Evolutionary conservation across 2,797 vertebrate species (phyloP).

Genomic region (Enteromius anoplus): DNA sequence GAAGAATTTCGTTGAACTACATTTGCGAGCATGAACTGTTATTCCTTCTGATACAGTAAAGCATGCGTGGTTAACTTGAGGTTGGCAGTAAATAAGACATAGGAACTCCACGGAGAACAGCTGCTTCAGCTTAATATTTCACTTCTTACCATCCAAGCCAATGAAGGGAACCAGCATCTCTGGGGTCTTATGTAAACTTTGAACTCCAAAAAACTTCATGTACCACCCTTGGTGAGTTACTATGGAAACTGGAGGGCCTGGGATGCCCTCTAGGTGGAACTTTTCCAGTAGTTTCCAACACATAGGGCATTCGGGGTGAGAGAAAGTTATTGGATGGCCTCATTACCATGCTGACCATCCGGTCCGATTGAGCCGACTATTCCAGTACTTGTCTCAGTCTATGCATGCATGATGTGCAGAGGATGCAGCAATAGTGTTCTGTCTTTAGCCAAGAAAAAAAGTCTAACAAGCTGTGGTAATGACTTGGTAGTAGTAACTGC

Average conservation of each 20-base stretch:
- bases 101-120: conserved; percentile 67
- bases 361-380: background rate
- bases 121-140: conserved; percentile 74
- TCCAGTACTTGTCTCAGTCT: conserved; percentile 42
- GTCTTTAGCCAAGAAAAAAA: conserved; percentile 15
- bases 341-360: conserved; percentile 27
- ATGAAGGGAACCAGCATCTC: conserved; percentile 30
- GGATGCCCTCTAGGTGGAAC: conserved; percentile 23
- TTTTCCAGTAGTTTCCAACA: conserved; percentile 30
- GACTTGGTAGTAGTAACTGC: conserved; percentile 2
- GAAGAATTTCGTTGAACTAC: conserved; percentile 27
- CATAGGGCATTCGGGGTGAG: conserved; percentile 17
- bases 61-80: conserved; percentile 71
- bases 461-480: conserved; percentile 12
- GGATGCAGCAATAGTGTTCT: conserved; percentile 1
- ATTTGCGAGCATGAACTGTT: conserved; percentile 41
- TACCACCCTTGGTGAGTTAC: conserved; percentile 24
- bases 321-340: conserved; percentile 28
- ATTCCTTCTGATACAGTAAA: conserved; percentile 54
- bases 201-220: conserved; percentile 25
- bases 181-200: conserved; percentile 21
- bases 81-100: conserved; percentile 69
- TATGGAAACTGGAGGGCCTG: conserved; percentile 34
- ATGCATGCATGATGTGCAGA: conserved; percentile 21
- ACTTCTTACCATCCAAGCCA: conserved; percentile 60